These are phyloP conservation scores for Leptopterna dolabrata DNA, from an alignment of 2,888 invertebrate genomes.

Conservation along the genomic window DNA sequence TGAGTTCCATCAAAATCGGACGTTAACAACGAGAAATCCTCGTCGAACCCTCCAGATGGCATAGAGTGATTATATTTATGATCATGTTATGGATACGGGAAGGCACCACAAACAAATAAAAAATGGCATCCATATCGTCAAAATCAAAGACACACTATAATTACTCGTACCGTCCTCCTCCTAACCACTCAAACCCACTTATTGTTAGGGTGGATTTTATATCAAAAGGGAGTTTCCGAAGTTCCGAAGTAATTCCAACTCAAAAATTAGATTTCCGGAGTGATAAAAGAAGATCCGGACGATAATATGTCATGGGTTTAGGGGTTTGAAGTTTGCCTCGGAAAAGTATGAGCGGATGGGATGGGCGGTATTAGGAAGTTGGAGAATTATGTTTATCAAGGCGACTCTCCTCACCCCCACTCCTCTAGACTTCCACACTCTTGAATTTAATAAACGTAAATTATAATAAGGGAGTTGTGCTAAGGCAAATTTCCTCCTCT, in stretches of 20 bases:
- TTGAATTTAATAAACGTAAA: conserved; percentile 7
- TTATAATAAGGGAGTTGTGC: background rate
- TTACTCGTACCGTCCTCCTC: too few relatives aligned
- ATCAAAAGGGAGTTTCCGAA: background rate
- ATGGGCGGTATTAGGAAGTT: background rate
- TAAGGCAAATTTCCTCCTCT: background rate
- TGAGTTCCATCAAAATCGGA: too few relatives aligned
- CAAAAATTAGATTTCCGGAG: background rate
- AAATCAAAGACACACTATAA: too few relatives aligned
- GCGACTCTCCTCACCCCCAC: background rate
- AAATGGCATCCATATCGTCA: too few relatives aligned
- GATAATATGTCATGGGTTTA: background rate
- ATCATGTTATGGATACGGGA: too few relatives aligned
- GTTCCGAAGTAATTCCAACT: background rate
- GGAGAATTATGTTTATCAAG: conserved; percentile 3
- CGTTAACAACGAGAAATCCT: too few relatives aligned
- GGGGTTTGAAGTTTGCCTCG: background rate
- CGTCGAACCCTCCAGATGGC: too few relatives aligned
- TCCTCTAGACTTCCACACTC: background rate
- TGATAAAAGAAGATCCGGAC: background rate
- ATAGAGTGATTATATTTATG: too few relatives aligned
- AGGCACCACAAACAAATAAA: too few relatives aligned
- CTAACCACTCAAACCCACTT: background rate
- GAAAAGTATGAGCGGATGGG: background rate
- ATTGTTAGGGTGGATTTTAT: background rate